Evolutionary conservation across 1,140 invertebrate genomes (phyloP).

Genomic region (Hylyphantes graminicola): DNA sequence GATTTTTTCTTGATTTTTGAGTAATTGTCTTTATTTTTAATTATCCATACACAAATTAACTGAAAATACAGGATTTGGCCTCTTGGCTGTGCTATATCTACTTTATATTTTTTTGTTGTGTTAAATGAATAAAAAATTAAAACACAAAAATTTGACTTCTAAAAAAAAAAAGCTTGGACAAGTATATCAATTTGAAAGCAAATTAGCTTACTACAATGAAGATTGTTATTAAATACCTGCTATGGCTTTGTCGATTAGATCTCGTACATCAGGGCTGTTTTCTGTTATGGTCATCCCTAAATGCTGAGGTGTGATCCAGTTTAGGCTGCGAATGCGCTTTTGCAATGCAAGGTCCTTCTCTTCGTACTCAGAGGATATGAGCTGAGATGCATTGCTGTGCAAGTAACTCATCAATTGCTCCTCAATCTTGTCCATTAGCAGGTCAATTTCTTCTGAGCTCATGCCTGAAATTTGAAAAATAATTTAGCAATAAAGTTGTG

Average conservation of each 20-base stretch:
- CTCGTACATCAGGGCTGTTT: constrained; percentile 81
- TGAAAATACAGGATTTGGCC: too few species aligned
- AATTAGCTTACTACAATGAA: not conserved
- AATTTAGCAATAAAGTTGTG: not conserved
- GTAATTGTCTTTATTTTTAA: too few species aligned
- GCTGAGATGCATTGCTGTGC: constrained; percentile 87
- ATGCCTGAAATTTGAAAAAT: constrained; percentile 69
- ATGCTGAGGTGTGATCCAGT: constrained; percentile 95
- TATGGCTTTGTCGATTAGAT: constrained; percentile 90
- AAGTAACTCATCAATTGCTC: constrained; percentile 88
- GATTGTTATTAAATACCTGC: constrained; percentile 68
- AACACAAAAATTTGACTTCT: too few species aligned
- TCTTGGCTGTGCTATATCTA: too few species aligned
- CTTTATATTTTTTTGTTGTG: too few species aligned
- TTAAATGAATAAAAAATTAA: too few species aligned
- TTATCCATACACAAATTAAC: too few species aligned
- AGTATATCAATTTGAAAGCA: not conserved
- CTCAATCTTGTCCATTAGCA: constrained; percentile 89
- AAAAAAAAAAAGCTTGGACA: too few species aligned
- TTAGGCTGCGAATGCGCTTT: constrained; percentile 88
- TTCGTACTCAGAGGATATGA: constrained; percentile 87
- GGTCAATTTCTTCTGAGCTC: constrained; percentile 79
- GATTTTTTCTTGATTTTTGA: too few species aligned
- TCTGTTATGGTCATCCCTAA: constrained; percentile 92
- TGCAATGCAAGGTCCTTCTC: constrained; percentile 93